Percentiles rank a stretch among this genome's conserved stretches.
Conservation (phyloP, 37 sponge, comb jelly and placozoan species). For the Mnemiopsis leidyi region DNA sequence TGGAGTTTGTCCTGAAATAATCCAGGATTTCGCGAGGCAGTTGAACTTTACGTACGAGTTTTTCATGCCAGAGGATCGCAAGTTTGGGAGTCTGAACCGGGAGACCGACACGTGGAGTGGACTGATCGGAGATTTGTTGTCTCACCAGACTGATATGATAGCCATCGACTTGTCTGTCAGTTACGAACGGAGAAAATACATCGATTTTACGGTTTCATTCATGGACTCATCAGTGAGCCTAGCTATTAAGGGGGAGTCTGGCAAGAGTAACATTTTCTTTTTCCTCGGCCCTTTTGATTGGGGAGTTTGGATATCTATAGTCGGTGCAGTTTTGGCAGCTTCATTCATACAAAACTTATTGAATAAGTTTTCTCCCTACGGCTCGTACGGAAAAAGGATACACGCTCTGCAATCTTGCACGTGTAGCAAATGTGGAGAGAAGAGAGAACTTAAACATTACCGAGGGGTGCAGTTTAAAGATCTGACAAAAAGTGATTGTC, state of each 20-base stretch:
- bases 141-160: not conserved
- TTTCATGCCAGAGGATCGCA: not conserved
- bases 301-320: not conserved
- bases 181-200: not conserved
- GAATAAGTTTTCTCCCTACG: not conserved
- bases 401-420: not conserved
- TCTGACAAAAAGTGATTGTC: not conserved
- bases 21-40: not conserved
- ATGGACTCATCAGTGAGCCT: not conserved
- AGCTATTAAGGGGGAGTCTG: slow-evolving; percentile 2
- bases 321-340: not conserved
- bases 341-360: not conserved
- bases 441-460: not conserved
- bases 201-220: not conserved
- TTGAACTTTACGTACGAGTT: slow-evolving; percentile 1
- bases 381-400: not conserved
- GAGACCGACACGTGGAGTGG: not conserved
- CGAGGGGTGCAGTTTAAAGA: not conserved
- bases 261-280: not conserved
- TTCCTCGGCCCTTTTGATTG: slow-evolving; percentile 11
- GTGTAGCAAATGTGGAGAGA: not conserved
- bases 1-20: not conserved
- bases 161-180: not conserved
- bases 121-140: not conserved
- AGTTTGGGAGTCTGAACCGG: not conserved